Evolutionary conservation across 2,113 vertebrate genomes (phyloP).

Genomic region (Melanocharis versteri): DNA sequence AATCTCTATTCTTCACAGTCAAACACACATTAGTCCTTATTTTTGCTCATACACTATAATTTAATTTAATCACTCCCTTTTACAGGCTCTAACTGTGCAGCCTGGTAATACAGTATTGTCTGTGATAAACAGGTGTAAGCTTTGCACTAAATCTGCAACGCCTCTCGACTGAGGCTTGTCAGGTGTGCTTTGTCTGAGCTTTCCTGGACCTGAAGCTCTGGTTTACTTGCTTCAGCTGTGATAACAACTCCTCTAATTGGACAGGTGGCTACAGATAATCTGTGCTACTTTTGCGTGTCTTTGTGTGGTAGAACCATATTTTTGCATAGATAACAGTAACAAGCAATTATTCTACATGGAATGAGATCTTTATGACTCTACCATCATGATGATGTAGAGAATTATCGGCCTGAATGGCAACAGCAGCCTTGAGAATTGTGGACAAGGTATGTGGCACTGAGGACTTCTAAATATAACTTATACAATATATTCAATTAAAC

Average conservation of each 20-base stretch:
- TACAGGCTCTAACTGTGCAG: background rate
- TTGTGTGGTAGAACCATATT: background rate
- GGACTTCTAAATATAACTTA: background rate
- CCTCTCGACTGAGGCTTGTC: background rate
- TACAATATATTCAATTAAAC: background rate
- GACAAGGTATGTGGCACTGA: accelerated
- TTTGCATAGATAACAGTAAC: background rate
- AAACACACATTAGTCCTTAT: background rate
- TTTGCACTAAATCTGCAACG: background rate
- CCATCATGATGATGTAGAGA: background rate
- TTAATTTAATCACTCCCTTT: background rate
- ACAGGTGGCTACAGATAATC: background rate
- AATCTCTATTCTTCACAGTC: background rate
- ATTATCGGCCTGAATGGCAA: background rate
- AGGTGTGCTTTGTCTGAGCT: background rate
- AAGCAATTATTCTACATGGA: background rate
- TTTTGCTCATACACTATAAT: background rate
- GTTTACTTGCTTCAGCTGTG: background rate
- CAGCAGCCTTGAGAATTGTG: background rate
- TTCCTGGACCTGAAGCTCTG: background rate
- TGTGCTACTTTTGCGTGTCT: background rate
- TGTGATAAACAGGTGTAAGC: background rate
- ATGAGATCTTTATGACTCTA: background rate
- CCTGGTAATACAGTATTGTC: background rate
- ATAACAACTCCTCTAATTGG: background rate